Evolutionary conservation across 2,797 vertebrate species (phyloP).

Genomic region (Scarus forsteni): DNA sequence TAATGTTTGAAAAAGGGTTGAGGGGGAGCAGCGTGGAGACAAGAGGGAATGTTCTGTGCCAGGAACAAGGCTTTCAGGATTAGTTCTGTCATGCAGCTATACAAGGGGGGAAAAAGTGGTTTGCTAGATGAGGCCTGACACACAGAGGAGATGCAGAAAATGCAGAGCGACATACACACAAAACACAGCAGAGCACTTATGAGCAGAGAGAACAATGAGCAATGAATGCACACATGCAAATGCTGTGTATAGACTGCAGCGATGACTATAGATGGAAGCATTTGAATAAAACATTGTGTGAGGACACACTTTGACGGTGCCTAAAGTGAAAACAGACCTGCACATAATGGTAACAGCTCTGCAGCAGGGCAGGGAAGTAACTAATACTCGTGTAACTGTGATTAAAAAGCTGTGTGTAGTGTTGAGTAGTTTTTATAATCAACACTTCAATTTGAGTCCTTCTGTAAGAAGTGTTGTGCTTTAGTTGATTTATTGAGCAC

Average conservation of each 20-base stretch:
- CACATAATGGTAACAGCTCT: too few relatives aligned
- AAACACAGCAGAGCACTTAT: constrained; percentile 8
- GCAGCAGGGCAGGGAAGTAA: too few relatives aligned
- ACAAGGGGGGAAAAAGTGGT: constrained; percentile 57
- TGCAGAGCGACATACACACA: constrained; percentile 1
- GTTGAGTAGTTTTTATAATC: too few relatives aligned
- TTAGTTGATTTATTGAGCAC: too few relatives aligned
- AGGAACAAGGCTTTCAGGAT: constrained; percentile 72
- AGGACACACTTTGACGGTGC: too few relatives aligned
- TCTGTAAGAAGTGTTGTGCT: too few relatives aligned
- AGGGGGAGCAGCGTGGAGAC: constrained; percentile 35
- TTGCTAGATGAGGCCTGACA: constrained; percentile 63
- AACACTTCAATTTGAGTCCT: too few relatives aligned
- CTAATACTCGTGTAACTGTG: too few relatives aligned
- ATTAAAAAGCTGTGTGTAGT: too few relatives aligned
- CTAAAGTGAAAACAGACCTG: too few relatives aligned
- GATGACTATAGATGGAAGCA: not conserved
- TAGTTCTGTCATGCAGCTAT: constrained; percentile 62
- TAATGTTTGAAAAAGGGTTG: constrained; percentile 29
- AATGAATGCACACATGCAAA: constrained; percentile 22
- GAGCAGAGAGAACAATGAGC: constrained; percentile 3
- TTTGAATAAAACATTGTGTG: not conserved
- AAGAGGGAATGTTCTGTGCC: constrained; percentile 59
- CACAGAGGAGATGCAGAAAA: constrained; percentile 31
- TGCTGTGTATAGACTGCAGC: not conserved